phyloP scores from a whole-genome alignment of 2,797 vertebrate species.

The Oreonectes daqikongensis region DNA sequence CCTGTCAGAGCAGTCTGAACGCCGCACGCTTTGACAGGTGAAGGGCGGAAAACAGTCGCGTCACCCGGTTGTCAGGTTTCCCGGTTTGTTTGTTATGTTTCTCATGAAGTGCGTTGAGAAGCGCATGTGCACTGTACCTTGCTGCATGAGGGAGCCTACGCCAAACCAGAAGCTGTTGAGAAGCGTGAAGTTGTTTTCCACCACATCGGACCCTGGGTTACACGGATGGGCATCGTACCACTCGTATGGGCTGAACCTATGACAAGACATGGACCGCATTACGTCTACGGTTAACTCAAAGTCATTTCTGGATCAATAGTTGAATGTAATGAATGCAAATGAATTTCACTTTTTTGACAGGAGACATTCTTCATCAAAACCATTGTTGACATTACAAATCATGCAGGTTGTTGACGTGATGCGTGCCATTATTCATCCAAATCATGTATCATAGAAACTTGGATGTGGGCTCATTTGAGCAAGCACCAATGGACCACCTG shows the following conservation, averaged over 20 bases:
- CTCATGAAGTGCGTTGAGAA: conserved; percentile 53
- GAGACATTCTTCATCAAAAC: neutral
- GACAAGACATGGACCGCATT: conserved; percentile 3
- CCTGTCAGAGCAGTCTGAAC: conserved; percentile 74
- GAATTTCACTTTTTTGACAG: too few species aligned
- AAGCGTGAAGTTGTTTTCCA: conserved; percentile 98
- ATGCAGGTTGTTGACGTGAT: too few species aligned
- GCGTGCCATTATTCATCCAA: too few species aligned
- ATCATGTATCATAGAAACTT: too few species aligned
- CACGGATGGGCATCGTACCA: conserved; percentile 98
- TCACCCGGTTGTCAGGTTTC: conserved; percentile 50
- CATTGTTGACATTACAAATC: too few species aligned
- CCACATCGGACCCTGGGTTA: conserved; percentile 93
- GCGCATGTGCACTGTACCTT: conserved; percentile 71
- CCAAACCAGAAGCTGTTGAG: conserved; percentile 99
- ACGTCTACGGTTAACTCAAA: neutral
- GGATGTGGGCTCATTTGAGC: too few species aligned
- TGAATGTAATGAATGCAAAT: too few species aligned
- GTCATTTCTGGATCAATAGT: neutral
- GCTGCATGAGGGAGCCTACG: conserved; percentile 97
- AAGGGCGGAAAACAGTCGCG: conserved; percentile 53
- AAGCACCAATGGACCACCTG: too few species aligned
- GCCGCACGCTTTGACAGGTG: conserved; percentile 74
- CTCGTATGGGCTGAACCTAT: conserved; percentile 96
- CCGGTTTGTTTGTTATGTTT: conserved; percentile 54